Base-by-base conservation (phyloP, 2,797 vertebrate genomes). In the Eutrigla gurnardus region DNA sequence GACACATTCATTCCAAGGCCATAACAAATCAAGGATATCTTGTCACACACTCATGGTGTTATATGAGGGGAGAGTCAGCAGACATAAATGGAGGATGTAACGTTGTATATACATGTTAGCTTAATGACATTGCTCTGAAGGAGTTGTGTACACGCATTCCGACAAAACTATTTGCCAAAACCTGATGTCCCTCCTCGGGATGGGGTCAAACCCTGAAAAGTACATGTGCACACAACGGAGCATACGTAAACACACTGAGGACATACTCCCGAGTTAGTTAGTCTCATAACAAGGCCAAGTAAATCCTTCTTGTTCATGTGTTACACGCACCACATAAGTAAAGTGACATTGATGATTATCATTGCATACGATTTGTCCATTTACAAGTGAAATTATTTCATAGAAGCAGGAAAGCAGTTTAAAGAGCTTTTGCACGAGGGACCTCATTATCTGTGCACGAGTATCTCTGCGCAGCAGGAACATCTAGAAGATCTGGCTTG, bases 121-220 rank as follows among this genome's bases (percentile, higher is more conserved):
- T 25, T 25, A 25, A 25, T 25, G 25, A 25, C 25, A 42, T 15
- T 53, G 1, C 54, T 61, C 35, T 45, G 25, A 65, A 39, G 39
- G 54, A 73, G 71, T 40, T 50, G 18, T 49, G 50, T 72, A 65
- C 55, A 72, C 12, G 33, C 50, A 69, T 69, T 55, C 59, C 46
- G 63, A 33, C 17, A 59, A 70, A 35, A 39, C 12, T 0, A 12
- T 42, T 46, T 17, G 39, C 46, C 18, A 14, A 59, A 12, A 49
- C 45, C 78, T 70, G 13, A 36, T 61, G 65, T 12, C 55, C 66
- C 14, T 69, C 55, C 70, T 81, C 45, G 37, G 13, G 13, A 74
- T 6, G 32, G 36, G 42, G 15, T 66, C 61, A 73, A 64, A 58
- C 43, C 40, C 7, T 18, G 25, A 63, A 61, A 65, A 52, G 25